Evolutionary conservation across 2,797 vertebrate species (phyloP).

Genomic region (Huso huso): DNA sequence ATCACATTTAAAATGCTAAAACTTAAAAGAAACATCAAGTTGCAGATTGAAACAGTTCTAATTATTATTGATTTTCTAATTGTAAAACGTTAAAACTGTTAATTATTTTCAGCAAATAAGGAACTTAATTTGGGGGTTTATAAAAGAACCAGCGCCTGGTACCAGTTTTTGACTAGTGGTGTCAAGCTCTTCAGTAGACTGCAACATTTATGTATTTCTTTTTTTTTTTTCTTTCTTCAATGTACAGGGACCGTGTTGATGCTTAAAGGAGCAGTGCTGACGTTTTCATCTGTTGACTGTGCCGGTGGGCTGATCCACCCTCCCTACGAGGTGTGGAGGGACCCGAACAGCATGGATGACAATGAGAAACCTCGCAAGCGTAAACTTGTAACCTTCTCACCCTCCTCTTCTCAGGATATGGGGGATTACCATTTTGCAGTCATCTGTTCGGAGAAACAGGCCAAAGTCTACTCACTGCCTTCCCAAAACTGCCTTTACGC

Average conservation of each 20-base stretch:
- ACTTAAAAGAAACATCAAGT: no score
- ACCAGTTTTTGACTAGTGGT: no score
- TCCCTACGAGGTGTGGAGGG: constrained; percentile 87
- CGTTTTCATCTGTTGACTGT: constrained; percentile 81
- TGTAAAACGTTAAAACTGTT: no score
- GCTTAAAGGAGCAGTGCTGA: constrained; percentile 84
- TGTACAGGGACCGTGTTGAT: constrained; percentile 75
- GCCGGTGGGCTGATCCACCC: constrained; percentile 70
- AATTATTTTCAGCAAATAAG: no score
- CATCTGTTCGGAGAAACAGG: constrained; percentile 94
- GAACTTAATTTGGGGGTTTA: no score
- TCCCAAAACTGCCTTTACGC: constrained; percentile 89
- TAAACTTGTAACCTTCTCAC: constrained; percentile 81
- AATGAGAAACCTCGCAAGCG: constrained; percentile 74
- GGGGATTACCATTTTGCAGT: constrained; percentile 86
- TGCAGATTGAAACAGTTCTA: no score
- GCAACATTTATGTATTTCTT: neutral
- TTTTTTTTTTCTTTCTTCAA: constrained; percentile 3
- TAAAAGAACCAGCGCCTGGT: no score
- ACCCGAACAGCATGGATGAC: constrained; percentile 72
- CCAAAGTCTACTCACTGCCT: constrained; percentile 94
- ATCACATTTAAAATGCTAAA: no score
- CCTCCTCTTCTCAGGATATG: constrained; percentile 78
- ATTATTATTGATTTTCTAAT: no score
- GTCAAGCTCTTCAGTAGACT: no score